Evolutionary conservation across 1,140 invertebrate species (phyloP), one percentile per base, ranked within the genome.

Genomic region (Heliothis virescens): DNA sequence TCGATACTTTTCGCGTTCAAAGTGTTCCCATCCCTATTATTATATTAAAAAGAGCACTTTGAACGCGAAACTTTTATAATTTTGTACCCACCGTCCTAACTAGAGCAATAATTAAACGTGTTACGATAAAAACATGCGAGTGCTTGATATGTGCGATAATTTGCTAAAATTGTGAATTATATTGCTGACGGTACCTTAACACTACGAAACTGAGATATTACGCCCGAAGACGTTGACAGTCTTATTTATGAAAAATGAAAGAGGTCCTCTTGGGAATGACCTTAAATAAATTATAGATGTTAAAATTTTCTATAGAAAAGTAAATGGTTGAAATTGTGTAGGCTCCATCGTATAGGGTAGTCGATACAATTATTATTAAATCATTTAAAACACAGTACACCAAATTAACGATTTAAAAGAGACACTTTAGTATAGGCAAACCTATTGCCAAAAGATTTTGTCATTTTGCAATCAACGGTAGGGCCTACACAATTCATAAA

Each of bases 61-160:
- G 63, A 67, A 67, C 18, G 18, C 41, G 13, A 67, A 48, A 48
- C 3, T 7, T 3, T 13, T 21, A 21, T 65, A 21, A 16, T 65
- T 47, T 11, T n/a, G 12, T 26, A n/a, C 63, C 63, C 41, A 69
- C 47, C 65, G 13, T 50, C 65, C 18, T 69, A 69, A 52, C 47
- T 52, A 69, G 13, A 52, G 34, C 5, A 15, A 13, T 69, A 69
- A 50, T 48, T 52, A 76, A 62, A 75, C 13, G 75, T 77, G 75
- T 57, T 34, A 67, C 15, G 16, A 67, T 76, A 16, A 65, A 69
- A 75, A 82, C 83, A 82, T 84, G 83, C 83, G 81, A 63, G 79
- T 83, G 81, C 81, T 79, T 82, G 80, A 84, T 82, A 82, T 82
- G 80, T 83, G 81, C 79, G 34, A 52, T 74, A 78, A 82, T 79